Base-by-base conservation (phyloP, 1,140 invertebrate genomes). In the Lordiphosa stackelbergi region DNA sequence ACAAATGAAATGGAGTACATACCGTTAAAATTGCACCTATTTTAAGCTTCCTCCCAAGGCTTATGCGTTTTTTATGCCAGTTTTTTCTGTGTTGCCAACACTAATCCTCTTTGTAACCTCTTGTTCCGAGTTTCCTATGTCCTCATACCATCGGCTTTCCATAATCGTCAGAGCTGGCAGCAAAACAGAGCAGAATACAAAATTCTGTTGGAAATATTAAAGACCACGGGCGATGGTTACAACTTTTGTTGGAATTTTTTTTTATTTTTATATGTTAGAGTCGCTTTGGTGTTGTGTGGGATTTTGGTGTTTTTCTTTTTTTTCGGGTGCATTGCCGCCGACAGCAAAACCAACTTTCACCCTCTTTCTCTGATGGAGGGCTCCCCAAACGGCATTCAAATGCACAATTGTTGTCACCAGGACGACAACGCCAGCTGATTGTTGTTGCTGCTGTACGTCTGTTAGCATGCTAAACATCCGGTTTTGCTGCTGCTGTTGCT, bases 321-420 rank as follows among this genome's bases (percentile, higher is more conserved):
- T 66, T 65, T 66, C 60, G 34, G 57, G 35, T 48, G 63, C 24
- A 19, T 16, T 42, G 12, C 38, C 36, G 48, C 63, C 45, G 49
- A 37, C 55, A 41, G 64, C 36, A 34, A 34, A 66, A 66, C 68
- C 68, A 66, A 24, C 22, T 24, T 24, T 24, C 5, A 0, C 22
- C 4, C 68, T 54, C 63, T 52, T 24, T 57, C 63, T 65, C 13
- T 66, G 48, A 28, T 46, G 16, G 31, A 53, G 24, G 52, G 34
- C 46, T 68, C 55, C 72, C 69, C 56, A 53, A 66, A 58, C 43
- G 75, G 65, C 77, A 81, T 83, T 81, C 77, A 81, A 75, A 81
- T 83, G 77, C 77, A 81, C 75, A 81, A 81, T 81, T 81, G 77
- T 75, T 81, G 75, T 81, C 75, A 60, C 68, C 73, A 31, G 40